Percentiles rank a stretch among this genome's conserved stretches.
These are phyloP conservation scores for Poecilia gillii DNA, from an alignment of 2,797 vertebrate genomes.

Conservation along the genomic window DNA sequence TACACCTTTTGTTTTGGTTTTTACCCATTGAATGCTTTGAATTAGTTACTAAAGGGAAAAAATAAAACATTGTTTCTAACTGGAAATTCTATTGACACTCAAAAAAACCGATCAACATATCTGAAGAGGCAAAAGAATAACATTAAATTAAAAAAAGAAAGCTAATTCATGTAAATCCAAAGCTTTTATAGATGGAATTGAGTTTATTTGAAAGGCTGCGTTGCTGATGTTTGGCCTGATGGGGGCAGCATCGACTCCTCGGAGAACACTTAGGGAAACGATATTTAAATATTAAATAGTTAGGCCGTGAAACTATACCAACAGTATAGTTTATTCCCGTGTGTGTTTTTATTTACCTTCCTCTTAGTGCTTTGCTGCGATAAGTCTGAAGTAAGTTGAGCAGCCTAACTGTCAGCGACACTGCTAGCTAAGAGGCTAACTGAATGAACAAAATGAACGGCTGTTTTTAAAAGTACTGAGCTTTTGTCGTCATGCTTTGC, in stretches of 20 bases:
- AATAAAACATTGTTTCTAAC: neutral
- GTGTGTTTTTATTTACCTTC: too few species aligned
- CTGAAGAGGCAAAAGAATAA: neutral
- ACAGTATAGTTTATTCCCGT: neutral
- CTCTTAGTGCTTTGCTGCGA: neutral
- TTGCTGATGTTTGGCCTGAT: neutral
- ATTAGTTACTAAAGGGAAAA: neutral
- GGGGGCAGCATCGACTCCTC: constrained; percentile 9
- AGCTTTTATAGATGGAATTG: too few species aligned
- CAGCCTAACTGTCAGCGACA: neutral
- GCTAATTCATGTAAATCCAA: neutral
- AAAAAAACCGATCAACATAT: neutral
- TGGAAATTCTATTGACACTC: neutral
- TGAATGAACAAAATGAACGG: neutral
- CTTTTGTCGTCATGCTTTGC: neutral
- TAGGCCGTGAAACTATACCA: neutral
- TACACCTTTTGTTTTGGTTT: neutral
- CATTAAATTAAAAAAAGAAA: neutral
- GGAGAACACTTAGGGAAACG: neutral
- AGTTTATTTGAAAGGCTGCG: neutral
- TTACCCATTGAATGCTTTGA: neutral
- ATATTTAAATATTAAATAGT: neutral
- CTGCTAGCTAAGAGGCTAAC: constrained; percentile 6
- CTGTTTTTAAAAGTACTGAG: neutral
- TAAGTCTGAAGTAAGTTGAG: neutral